These are phyloP conservation scores for Delia radicum DNA, from an alignment of 1,140 invertebrate genomes.

Conservation along the genomic window DNA sequence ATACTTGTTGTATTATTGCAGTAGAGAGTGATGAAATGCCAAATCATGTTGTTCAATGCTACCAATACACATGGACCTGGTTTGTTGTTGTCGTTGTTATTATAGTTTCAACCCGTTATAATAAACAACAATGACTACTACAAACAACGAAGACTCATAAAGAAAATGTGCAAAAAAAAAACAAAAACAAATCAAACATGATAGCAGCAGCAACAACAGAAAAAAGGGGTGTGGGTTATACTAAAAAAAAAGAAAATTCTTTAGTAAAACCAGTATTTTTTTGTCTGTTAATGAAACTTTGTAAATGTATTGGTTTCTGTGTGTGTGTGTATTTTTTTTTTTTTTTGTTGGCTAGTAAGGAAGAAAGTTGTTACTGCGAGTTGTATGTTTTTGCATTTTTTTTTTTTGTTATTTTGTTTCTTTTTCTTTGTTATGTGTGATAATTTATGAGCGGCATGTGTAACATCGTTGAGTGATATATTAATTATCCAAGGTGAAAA, in stretches of 20 bases:
- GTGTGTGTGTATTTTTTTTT: not conserved
- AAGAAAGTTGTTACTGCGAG: slow-evolving; percentile 3
- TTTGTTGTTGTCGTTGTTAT: not conserved
- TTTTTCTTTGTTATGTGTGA: slow-evolving; percentile 11
- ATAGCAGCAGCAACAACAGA: not conserved
- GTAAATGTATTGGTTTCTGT: not conserved
- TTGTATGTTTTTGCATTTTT: not conserved
- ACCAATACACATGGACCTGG: not conserved
- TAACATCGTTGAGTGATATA: slow-evolving; percentile 22
- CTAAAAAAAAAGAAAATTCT: not conserved
- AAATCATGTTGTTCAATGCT: not conserved
- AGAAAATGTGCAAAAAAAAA: not conserved
- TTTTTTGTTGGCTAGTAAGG: not conserved
- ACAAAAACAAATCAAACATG: not conserved
- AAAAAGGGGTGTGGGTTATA: slow-evolving; percentile 19
- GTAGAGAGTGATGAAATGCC: slow-evolving; percentile 18
- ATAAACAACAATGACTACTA: not conserved
- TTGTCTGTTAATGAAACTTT: not conserved
- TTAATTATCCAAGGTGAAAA: slow-evolving; percentile 13
- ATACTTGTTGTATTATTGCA: not conserved
- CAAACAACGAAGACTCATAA: not conserved
- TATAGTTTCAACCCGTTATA: slow-evolving; percentile 13
- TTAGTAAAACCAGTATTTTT: slow-evolving; percentile 5
- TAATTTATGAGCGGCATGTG: slow-evolving; percentile 22
- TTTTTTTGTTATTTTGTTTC: not conserved